Evolutionary conservation across 2,888 invertebrate genomes (phyloP).

Genomic region (Ophioninae sp.): DNA sequence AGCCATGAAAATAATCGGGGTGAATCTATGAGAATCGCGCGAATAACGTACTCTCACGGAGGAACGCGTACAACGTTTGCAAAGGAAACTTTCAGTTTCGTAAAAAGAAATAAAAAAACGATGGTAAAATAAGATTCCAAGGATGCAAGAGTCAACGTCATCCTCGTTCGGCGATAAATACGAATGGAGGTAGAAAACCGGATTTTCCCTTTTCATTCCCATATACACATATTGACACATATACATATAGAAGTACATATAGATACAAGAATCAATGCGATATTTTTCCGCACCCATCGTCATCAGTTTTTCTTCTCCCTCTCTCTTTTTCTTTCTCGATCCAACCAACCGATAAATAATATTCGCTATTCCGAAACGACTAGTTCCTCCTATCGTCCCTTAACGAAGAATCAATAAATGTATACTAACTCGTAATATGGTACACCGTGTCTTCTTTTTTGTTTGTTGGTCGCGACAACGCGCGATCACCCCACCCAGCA

Average conservation of each 20-base stretch:
- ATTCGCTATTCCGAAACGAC: constrained; percentile 46
- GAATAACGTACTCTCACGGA: no score
- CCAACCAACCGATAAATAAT: constrained; percentile 52
- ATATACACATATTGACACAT: constrained; percentile 58
- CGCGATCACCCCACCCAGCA: neutral
- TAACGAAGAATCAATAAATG: constrained; percentile 14
- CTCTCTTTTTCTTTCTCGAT: constrained; percentile 1
- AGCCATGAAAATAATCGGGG: no score
- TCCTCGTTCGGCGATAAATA: constrained; percentile 44
- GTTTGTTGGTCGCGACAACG: neutral
- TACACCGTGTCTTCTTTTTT: constrained; percentile 27
- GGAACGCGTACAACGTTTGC: no score
- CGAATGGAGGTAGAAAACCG: constrained; percentile 59
- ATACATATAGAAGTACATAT: constrained; percentile 54
- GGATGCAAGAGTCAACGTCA: neutral
- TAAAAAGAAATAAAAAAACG: no score
- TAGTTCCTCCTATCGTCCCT: constrained; percentile 40
- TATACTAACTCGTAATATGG: constrained; percentile 44
- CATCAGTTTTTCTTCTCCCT: neutral
- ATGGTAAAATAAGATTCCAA: neutral
- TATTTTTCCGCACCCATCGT: neutral
- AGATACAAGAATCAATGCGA: constrained; percentile 57
- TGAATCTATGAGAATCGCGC: no score
- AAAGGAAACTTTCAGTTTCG: no score
- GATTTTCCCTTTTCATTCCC: constrained; percentile 38